These are phyloP conservation scores for Echinops telfairi DNA, from an alignment of 2,113 vertebrate genomes.

Conservation along the genomic window DNA sequence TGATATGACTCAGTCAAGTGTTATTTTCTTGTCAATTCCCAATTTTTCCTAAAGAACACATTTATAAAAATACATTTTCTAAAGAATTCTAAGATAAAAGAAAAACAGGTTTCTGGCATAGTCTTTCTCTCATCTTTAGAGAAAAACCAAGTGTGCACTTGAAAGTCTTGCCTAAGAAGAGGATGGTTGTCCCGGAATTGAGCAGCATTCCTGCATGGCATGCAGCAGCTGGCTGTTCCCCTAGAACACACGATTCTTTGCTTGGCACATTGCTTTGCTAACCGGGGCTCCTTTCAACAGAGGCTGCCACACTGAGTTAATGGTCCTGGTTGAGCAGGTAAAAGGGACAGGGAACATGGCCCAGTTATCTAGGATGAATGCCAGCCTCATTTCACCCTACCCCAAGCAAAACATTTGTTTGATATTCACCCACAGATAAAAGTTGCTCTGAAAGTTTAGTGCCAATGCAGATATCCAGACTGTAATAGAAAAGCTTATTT, in stretches of 20 bases:
- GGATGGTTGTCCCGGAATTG: not conserved
- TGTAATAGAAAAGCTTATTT: not conserved
- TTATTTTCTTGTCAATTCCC: not conserved
- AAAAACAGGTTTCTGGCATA: not conserved
- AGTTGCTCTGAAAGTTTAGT: not conserved
- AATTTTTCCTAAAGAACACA: not conserved
- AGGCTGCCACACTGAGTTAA: slow-evolving; percentile 63
- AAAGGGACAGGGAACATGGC: slow-evolving; percentile 17
- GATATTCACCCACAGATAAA: not conserved
- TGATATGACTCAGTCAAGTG: not conserved
- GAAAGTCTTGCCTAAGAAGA: slow-evolving; percentile 3
- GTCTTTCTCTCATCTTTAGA: not conserved
- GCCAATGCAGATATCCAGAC: not conserved
- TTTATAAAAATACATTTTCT: not conserved
- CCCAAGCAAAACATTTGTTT: not conserved
- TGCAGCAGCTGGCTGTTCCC: not conserved
- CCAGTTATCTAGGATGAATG: slow-evolving; percentile 25
- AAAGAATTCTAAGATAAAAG: not conserved
- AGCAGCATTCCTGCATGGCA: not conserved
- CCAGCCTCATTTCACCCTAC: slow-evolving; percentile 22
- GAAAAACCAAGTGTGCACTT: not conserved
- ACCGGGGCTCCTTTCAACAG: slow-evolving; percentile 53
- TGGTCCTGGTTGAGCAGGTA: slow-evolving; percentile 50
- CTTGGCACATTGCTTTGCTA: slow-evolving; percentile 31
- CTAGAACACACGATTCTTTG: not conserved